Base-by-base conservation (phyloP, 2,888 invertebrate species). In the Allacma fusca region DNA sequence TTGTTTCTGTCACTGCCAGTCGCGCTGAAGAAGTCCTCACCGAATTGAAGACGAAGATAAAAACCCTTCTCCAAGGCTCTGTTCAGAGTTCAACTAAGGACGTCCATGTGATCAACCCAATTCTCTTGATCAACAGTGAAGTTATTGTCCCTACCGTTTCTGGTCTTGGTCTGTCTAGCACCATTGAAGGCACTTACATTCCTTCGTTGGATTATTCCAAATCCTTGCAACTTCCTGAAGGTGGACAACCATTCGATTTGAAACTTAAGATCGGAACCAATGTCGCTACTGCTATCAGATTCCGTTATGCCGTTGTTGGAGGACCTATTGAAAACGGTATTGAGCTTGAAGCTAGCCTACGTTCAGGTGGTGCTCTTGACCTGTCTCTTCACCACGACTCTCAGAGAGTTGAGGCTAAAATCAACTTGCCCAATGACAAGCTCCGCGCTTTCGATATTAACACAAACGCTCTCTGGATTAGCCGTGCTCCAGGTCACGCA, bases 91-190 rank as follows among this genome's bases (percentile, higher is more conserved):
- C 59, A 0, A 28, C 28, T 12, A 71, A 26, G 50, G 72, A 77
- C 5, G 79, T 87, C 24, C 86, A 87, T 50, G 82, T 86, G 69
- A 86, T 86, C 5, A 86, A 87, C 81, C 87, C 86, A 85, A 86
- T 92, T 9, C 88, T 94, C 1, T 93, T 96, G 87, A 85, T 95
- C 68, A 96, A 97, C 85, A 90, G 91, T 0, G 92, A 94, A 84
- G 86, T 95, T 0, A 89, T 91, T 0, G 93, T 96, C 85, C 96
- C 97, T 0, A 97, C 96, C 0, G 91, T 92, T 44, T 88, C 92
- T 71, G 97, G 97, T 86, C 88, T 96, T 19, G 93, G 96, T 0
- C 88, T 97, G 7, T 91, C 91, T 77, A 87, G 96, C 0, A 90
- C 91, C 75, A 89, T 93, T 0, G 91, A 93, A 80, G 96, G 94